Percentiles rank a stretch among this genome's conserved stretches.
Evolutionary conservation across 2,797 vertebrate species (phyloP).

Genomic region (Leuciscus waleckii): DNA sequence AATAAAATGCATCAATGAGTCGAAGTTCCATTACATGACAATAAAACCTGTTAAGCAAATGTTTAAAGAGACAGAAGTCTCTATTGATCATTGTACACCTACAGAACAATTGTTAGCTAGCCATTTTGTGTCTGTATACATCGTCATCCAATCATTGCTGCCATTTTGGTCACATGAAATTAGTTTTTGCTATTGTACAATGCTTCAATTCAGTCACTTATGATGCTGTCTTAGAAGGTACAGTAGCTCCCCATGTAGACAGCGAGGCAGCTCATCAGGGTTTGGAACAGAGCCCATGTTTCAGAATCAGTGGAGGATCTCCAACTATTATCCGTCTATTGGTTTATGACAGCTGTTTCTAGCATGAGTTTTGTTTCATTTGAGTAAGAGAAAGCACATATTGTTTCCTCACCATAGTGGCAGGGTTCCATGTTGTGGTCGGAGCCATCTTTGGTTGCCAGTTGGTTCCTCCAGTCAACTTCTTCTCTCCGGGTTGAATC

Average conservation of each 20-base stretch:
- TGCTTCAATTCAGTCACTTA: not conserved
- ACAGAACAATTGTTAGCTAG: not conserved
- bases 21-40: not conserved
- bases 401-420: slow-evolving; percentile 84
- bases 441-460: slow-evolving; percentile 95
- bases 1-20: not conserved
- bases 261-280: not conserved
- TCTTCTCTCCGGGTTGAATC: slow-evolving; percentile 97
- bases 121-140: not conserved
- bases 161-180: not conserved
- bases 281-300: slow-evolving; percentile 17
- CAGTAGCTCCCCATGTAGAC: not conserved
- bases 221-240: not conserved
- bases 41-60: not conserved
- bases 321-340: slow-evolving; percentile 15
- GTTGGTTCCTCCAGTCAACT: slow-evolving; percentile 92
- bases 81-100: not conserved
- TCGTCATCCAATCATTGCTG: not conserved
- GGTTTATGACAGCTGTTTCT: slow-evolving; percentile 19
- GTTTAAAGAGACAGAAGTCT: not conserved
- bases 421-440: slow-evolving; percentile 94
- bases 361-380: not conserved
- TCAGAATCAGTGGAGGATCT: slow-evolving; percentile 17
- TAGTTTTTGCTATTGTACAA: not conserved
- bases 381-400: slow-evolving; percentile 6